Evolutionary conservation across 2,113 vertebrate species (phyloP).

Genomic region (Apeltes quadracus): DNA sequence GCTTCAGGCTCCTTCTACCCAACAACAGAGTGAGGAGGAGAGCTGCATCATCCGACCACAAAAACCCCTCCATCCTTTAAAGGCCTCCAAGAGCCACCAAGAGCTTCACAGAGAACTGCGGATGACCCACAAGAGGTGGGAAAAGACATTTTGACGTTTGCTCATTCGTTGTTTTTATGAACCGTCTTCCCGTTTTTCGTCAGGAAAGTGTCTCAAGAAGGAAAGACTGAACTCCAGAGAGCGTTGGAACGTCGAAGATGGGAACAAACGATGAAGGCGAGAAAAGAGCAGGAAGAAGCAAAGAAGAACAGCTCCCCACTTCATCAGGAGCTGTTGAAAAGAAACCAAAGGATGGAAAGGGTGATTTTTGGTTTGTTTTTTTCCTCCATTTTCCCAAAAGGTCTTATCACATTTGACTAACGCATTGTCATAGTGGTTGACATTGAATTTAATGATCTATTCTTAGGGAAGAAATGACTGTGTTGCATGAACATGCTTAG

Average conservation of each 20-base stretch:
- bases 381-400: neutral
- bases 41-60: conserved; percentile 87
- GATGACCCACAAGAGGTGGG: conserved; percentile 89
- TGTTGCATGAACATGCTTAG: neutral
- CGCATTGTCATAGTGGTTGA: neutral
- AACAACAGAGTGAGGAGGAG: conserved; percentile 81
- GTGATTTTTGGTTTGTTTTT: conserved; percentile 54
- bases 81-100: conserved; percentile 87
- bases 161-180: conserved; percentile 9
- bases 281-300: conserved; percentile 83
- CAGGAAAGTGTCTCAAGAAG: conserved; percentile 74
- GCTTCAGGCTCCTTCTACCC: conserved; percentile 7
- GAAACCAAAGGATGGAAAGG: conserved; percentile 86
- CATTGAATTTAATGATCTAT: neutral
- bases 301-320: conserved; percentile 84
- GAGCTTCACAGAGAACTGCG: conserved; percentile 88
- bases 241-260: conserved; percentile 84
- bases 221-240: conserved; percentile 86
- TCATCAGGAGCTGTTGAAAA: conserved; percentile 85
- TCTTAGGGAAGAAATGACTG: neutral
- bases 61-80: conserved; percentile 87
- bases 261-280: conserved; percentile 83
- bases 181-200: conserved; percentile 29
- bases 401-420: neutral
- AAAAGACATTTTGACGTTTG: neutral